These are phyloP conservation scores for Belgica antarctica DNA, from an alignment of 2,888 invertebrate species.

Conservation along the genomic window DNA sequence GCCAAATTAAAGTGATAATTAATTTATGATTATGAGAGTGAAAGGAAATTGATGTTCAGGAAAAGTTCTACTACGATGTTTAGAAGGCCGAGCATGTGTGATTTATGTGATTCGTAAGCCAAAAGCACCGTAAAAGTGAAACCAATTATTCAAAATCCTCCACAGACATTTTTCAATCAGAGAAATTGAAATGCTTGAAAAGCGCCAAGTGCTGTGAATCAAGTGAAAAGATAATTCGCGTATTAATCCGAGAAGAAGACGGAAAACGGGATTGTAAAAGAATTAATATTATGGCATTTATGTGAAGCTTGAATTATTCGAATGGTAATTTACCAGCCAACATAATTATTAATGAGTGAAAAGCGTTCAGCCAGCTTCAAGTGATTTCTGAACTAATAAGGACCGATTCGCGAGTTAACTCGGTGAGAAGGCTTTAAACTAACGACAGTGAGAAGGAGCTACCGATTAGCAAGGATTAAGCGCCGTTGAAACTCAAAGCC, in stretches of 20 bases:
- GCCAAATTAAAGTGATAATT: no score
- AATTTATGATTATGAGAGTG: no score
- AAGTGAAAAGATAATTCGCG: not conserved
- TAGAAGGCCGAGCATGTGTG: not conserved
- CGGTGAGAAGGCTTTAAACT: no score
- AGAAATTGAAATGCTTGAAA: not conserved
- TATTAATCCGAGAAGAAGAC: not conserved
- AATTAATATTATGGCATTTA: conserved; percentile 10
- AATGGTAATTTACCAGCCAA: conserved; percentile 25
- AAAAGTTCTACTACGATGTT: not conserved
- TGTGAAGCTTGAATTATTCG: conserved; percentile 16
- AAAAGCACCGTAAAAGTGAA: not conserved
- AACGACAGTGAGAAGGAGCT: no score
- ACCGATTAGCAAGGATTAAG: no score
- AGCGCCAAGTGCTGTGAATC: not conserved
- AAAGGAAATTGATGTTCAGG: no score
- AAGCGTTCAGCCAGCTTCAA: not conserved
- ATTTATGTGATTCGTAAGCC: not conserved
- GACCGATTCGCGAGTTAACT: no score
- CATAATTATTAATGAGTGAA: not conserved
- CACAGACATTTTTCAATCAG: not conserved
- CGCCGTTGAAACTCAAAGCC: no score
- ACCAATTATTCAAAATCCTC: conserved; percentile 3
- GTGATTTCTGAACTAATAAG: no score
- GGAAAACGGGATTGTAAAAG: not conserved